Evolutionary conservation across 2,888 invertebrate genomes (phyloP).

Genomic region (Agrochola circellaris): DNA sequence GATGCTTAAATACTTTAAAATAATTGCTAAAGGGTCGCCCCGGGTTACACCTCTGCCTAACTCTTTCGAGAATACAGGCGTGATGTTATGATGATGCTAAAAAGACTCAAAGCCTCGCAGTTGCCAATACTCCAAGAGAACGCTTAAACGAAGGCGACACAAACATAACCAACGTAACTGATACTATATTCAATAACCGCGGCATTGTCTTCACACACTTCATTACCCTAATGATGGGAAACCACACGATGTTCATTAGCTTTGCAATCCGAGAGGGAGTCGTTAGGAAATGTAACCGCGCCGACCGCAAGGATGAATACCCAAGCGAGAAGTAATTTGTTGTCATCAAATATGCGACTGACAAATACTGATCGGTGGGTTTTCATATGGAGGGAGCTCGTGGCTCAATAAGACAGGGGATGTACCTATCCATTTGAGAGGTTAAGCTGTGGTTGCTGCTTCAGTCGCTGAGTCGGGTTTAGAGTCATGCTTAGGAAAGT

Average conservation of each 20-base stretch:
- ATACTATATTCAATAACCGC: conserved; percentile 40
- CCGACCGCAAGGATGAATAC: conserved; percentile 34
- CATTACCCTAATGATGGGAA: conserved; percentile 51
- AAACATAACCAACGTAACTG: conserved; percentile 4
- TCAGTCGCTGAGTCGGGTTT: not conserved
- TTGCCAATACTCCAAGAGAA: conserved; percentile 8
- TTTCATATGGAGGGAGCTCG: conserved; percentile 6
- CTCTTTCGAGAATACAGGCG: no score
- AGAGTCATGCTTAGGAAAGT: not conserved
- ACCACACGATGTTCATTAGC: conserved; percentile 43
- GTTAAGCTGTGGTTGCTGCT: not conserved
- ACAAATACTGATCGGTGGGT: conserved; percentile 5
- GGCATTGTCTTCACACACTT: conserved; percentile 46
- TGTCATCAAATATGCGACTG: conserved; percentile 11
- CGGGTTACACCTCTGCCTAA: no score
- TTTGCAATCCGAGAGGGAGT: conserved; percentile 28
- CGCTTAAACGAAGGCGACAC: not conserved
- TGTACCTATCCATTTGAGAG: conserved; percentile 8
- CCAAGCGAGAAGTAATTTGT: conserved; percentile 36
- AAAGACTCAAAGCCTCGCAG: no score
- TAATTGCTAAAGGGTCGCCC: no score
- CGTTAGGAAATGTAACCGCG: conserved; percentile 39
- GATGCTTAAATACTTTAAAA: no score
- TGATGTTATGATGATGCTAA: no score
- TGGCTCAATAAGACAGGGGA: not conserved